Evolutionary conservation across 2,797 vertebrate genomes (phyloP).

Genomic region (Tenualosa ilisha): DNA sequence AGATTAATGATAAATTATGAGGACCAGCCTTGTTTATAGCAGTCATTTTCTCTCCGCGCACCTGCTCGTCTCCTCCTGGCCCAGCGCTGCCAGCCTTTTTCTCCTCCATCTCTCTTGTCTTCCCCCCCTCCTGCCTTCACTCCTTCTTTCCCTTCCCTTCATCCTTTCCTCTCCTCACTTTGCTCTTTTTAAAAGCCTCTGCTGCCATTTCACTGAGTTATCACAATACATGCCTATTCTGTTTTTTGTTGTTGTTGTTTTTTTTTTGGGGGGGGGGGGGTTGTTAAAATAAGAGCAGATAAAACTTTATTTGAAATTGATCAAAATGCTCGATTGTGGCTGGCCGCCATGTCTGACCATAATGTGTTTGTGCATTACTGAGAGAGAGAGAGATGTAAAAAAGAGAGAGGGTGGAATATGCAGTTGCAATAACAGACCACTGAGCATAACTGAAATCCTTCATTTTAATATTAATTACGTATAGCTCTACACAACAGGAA

Average conservation of each 20-base stretch:
- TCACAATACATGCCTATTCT: background rate
- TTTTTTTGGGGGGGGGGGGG: background rate
- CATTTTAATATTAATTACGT: constrained; percentile 85
- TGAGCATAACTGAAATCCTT: constrained; percentile 73
- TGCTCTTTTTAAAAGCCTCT: constrained; percentile 17
- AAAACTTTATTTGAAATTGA: constrained; percentile 7
- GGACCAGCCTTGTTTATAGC: constrained; percentile 78
- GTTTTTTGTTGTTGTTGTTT: no score
- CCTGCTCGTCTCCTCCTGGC: constrained; percentile 81
- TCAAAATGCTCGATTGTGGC: constrained; percentile 7
- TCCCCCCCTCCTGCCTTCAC: constrained; percentile 50
- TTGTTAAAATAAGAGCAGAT: constrained; percentile 2
- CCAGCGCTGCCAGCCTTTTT: constrained; percentile 65
- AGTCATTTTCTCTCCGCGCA: constrained; percentile 76
- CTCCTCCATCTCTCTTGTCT: background rate
- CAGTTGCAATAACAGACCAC: constrained; percentile 73
- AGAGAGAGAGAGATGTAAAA: constrained; percentile 42
- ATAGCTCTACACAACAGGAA: constrained; percentile 79
- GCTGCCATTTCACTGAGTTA: background rate
- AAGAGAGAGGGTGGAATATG: constrained; percentile 58
- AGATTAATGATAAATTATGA: constrained; percentile 86
- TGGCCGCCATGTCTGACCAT: background rate
- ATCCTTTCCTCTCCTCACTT: constrained; percentile 11
- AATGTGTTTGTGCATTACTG: constrained; percentile 14
- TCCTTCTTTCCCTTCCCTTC: constrained; percentile 61